Percentiles rank a stretch among this genome's conserved stretches.
Conservation (phyloP, 2,113 vertebrate species). For the Struthidea cinerea region DNA sequence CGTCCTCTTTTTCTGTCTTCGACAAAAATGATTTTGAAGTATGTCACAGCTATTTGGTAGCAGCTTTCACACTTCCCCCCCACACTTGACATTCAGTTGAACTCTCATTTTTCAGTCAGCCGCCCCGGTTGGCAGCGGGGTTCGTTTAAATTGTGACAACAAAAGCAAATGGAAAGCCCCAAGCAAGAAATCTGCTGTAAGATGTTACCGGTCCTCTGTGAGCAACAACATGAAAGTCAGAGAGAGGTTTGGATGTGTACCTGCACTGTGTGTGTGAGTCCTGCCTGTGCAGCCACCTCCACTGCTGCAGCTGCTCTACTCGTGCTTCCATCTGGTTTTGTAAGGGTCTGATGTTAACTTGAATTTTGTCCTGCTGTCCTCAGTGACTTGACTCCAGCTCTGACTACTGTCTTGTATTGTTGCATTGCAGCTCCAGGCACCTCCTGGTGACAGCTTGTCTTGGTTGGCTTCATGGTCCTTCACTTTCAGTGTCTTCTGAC, state of each 20-base stretch:
- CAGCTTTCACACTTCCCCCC: neutral
- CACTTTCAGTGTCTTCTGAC: neutral
- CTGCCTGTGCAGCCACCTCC: neutral
- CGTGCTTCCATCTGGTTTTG: neutral
- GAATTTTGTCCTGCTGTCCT: neutral
- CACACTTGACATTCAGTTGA: neutral
- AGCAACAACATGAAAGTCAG: neutral
- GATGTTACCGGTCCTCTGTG: neutral
- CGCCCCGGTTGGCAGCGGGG: neutral
- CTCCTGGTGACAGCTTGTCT: neutral
- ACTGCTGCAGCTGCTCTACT: neutral
- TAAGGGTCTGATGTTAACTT: neutral
- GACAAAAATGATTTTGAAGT: neutral
- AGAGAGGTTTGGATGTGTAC: neutral
- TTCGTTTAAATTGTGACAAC: neutral
- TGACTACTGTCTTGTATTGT: accelerated
- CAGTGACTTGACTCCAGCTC: neutral
- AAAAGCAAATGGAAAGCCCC: conserved; percentile 17
- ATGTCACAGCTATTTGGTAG: neutral
- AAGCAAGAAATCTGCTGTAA: neutral
- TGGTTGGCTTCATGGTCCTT: neutral
- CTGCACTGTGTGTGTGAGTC: neutral
- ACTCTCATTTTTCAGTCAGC: conserved; percentile 14
- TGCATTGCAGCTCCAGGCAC: accelerated
- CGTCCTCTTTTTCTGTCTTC: neutral